phyloP scores from a whole-genome alignment of 92 coral and sea anemone species.

The Anthopleura xanthogrammica region DNA sequence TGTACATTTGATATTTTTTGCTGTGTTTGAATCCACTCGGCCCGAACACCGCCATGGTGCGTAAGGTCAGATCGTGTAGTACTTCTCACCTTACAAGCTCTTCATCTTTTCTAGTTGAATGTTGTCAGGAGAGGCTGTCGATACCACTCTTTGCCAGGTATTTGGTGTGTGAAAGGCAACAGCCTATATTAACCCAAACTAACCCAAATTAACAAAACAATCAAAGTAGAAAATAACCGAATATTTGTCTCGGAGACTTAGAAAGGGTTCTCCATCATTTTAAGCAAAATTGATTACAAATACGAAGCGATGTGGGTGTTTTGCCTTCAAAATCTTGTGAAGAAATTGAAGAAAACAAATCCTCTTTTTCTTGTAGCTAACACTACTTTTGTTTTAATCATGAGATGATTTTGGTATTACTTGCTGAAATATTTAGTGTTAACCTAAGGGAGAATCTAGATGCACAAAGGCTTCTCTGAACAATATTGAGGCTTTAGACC shows the following conservation, averaged over 20 bases:
- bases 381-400: too few relatives aligned
- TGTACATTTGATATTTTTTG: too few relatives aligned
- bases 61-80: constrained; percentile 24
- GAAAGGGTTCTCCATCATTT: too few relatives aligned
- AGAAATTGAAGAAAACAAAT: too few relatives aligned
- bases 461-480: background rate
- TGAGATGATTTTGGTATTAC: too few relatives aligned
- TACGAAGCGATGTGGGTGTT: too few relatives aligned
- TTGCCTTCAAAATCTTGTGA: too few relatives aligned
- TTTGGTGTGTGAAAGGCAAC: constrained; percentile 34
- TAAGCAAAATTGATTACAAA: too few relatives aligned
- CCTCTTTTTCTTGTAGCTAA: too few relatives aligned
- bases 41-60: constrained; percentile 40
- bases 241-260: too few relatives aligned
- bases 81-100: background rate
- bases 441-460: background rate
- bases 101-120: constrained; percentile 20
- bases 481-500: background rate
- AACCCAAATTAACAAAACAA: background rate
- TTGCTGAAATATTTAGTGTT: too few relatives aligned
- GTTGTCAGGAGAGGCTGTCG: background rate
- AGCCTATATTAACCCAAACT: constrained; percentile 11
- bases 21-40: constrained; percentile 4
- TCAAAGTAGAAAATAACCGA: too few relatives aligned
- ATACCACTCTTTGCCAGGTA: constrained; percentile 13